phyloP scores from a whole-genome alignment of 92 coral and sea anemone species.

The Nematostella vectensis region DNA sequence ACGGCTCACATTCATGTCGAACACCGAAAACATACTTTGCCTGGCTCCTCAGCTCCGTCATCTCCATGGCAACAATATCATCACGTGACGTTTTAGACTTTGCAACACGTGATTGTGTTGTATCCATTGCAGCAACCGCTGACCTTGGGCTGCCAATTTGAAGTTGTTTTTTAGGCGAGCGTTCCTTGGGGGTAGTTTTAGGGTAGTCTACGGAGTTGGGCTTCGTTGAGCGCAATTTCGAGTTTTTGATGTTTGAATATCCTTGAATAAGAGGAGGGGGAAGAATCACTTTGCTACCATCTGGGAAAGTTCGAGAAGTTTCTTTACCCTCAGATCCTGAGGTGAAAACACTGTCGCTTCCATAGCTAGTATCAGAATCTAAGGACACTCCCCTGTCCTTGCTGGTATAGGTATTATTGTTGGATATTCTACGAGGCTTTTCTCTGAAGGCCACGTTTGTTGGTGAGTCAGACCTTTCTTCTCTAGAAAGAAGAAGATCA shows the following conservation, averaged over 20 bases:
- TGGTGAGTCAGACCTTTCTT: neutral
- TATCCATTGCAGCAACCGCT: slow-evolving; percentile 7
- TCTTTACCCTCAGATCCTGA: neutral
- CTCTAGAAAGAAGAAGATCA: neutral
- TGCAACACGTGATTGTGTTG: no score
- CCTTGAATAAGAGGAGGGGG: neutral
- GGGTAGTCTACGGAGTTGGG: no score
- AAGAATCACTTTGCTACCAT: neutral
- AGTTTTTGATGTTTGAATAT: neutral
- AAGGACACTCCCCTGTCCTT: neutral
- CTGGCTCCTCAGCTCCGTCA: slow-evolving; percentile 7
- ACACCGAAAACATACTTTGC: slow-evolving; percentile 44
- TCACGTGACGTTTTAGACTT: slow-evolving; percentile 2
- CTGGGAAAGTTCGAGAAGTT: neutral
- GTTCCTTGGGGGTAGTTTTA: no score
- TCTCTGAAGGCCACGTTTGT: neutral
- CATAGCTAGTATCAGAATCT: neutral
- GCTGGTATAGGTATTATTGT: neutral
- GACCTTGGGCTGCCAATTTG: neutral
- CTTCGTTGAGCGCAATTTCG: neutral
- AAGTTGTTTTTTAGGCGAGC: neutral
- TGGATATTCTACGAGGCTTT: neutral
- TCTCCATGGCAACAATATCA: slow-evolving; percentile 13
- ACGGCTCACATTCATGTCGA: slow-evolving; percentile 72
- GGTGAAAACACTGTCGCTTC: neutral